Percentiles rank a stretch among this genome's conserved stretches.
Conservation (phyloP, 92 coral and sea anemone species). For the Epizoanthus fatuus region DNA sequence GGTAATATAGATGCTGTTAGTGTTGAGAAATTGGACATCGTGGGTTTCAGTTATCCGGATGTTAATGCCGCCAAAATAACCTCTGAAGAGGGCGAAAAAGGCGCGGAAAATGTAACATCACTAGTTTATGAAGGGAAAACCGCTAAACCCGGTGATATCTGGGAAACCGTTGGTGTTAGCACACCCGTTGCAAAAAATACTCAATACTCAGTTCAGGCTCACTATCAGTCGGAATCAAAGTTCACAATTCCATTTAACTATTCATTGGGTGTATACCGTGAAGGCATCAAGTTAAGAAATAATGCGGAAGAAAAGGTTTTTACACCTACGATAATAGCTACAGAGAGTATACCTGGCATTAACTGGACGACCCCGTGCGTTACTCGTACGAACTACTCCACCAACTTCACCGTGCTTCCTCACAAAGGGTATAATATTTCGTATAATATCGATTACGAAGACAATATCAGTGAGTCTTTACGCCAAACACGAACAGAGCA, state of each 20-base stretch:
- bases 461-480: constrained; percentile 25
- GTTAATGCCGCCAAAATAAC: constrained; percentile 68
- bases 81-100: constrained; percentile 14
- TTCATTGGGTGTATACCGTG: constrained; percentile 59
- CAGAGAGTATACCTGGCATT: constrained; percentile 62
- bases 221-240: constrained; percentile 51
- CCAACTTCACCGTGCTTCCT: constrained; percentile 63
- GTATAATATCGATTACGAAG: constrained; percentile 53
- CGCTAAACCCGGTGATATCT: constrained; percentile 15
- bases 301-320: constrained; percentile 1
- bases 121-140: constrained; percentile 20
- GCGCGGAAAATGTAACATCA: constrained; percentile 26
- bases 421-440: constrained; percentile 80
- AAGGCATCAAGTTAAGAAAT: constrained; percentile 59
- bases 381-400: constrained; percentile 71
- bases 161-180: constrained; percentile 11
- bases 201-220: constrained; percentile 64
- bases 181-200: not conserved
- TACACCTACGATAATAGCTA: constrained; percentile 53
- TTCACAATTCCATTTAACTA: constrained; percentile 57
- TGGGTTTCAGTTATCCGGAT: constrained; percentile 76
- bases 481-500: constrained; percentile 33
- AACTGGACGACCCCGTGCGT: constrained; percentile 60
- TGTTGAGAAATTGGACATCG: constrained; percentile 74
- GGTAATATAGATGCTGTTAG: constrained; percentile 41